Evolutionary conservation across 2,797 vertebrate species (phyloP).

Genomic region (Brotula barbata): DNA sequence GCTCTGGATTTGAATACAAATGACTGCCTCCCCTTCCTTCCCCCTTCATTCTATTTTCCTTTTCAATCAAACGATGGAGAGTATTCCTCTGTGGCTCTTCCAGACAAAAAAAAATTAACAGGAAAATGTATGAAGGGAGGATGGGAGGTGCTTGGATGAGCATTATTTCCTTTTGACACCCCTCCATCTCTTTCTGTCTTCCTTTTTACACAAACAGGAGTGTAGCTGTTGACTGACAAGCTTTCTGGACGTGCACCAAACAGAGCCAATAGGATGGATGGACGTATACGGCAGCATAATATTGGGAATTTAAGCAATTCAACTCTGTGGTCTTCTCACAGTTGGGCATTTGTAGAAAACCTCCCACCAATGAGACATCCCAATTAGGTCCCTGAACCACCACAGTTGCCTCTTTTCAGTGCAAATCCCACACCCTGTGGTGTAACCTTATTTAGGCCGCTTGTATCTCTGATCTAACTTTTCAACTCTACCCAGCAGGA

Average conservation of each 20-base stretch:
- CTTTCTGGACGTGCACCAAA: constrained; percentile 54
- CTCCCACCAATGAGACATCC: too few relatives aligned
- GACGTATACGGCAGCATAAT: neutral
- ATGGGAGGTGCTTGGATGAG: constrained; percentile 1
- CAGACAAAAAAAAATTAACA: constrained; percentile 32
- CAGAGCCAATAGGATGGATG: constrained; percentile 5
- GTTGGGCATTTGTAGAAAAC: too few relatives aligned
- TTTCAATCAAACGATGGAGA: constrained; percentile 18
- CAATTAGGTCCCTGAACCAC: too few relatives aligned
- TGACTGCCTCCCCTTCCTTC: constrained; percentile 40
- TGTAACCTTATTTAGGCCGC: too few relatives aligned
- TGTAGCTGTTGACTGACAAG: constrained; percentile 56
- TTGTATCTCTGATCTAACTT: too few relatives aligned
- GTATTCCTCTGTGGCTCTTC: constrained; percentile 29
- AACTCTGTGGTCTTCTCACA: neutral
- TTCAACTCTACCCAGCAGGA: too few relatives aligned
- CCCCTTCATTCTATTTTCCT: constrained; percentile 8
- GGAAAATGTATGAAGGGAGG: constrained; percentile 29
- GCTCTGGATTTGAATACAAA: constrained; percentile 74
- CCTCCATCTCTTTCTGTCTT: constrained; percentile 19
- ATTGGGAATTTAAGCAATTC: constrained; percentile 28
- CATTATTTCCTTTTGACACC: constrained; percentile 29
- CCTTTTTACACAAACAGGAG: constrained; percentile 22
- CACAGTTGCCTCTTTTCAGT: too few relatives aligned
- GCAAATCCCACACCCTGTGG: too few relatives aligned